Conservation (phyloP, 2,888 invertebrate genomes). For the Gnatocerus cornutus region DNA sequence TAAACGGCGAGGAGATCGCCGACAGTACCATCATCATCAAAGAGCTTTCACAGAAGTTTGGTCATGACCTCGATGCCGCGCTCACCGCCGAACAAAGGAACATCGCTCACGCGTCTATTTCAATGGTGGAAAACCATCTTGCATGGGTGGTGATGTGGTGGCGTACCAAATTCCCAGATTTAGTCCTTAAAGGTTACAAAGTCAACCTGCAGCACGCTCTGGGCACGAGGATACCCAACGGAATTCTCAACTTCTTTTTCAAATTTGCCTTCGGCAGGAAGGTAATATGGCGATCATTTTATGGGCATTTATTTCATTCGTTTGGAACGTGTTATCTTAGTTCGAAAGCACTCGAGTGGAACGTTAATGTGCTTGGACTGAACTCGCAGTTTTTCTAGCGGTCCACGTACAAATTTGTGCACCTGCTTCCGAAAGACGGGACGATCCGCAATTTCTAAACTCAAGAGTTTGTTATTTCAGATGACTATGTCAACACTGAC, state of each 20-base stretch:
- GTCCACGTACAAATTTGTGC: too few species aligned
- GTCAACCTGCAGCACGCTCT: conserved; percentile 91
- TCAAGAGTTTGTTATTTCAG: too few species aligned
- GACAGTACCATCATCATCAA: conserved; percentile 94
- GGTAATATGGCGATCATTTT: conserved; percentile 73
- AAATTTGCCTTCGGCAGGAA: conserved; percentile 90
- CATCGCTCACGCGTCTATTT: conserved; percentile 92
- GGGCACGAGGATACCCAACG: conserved; percentile 90
- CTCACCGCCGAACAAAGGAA: conserved; percentile 90
- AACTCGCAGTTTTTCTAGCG: too few species aligned
- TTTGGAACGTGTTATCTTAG: conserved; percentile 11
- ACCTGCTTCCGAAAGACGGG: too few species aligned
- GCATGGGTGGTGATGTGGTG: conserved; percentile 94
- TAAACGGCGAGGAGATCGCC: conserved; percentile 95
- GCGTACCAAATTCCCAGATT: conserved; percentile 94
- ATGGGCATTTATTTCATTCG: background rate
- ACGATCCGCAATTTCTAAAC: too few species aligned
- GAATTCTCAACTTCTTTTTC: conserved; percentile 91
- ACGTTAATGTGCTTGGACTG: background rate
- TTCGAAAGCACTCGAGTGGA: background rate
- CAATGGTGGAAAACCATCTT: conserved; percentile 96
- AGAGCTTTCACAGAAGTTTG: conserved; percentile 87
- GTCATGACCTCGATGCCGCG: conserved; percentile 87
- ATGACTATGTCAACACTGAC: too few species aligned
- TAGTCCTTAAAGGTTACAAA: conserved; percentile 92